A percentile compares a stretch with the other conserved stretches of the same genome.
phyloP scores from a whole-genome alignment of 2,797 vertebrate genomes.

The Artibeus jamaicensis region DNA sequence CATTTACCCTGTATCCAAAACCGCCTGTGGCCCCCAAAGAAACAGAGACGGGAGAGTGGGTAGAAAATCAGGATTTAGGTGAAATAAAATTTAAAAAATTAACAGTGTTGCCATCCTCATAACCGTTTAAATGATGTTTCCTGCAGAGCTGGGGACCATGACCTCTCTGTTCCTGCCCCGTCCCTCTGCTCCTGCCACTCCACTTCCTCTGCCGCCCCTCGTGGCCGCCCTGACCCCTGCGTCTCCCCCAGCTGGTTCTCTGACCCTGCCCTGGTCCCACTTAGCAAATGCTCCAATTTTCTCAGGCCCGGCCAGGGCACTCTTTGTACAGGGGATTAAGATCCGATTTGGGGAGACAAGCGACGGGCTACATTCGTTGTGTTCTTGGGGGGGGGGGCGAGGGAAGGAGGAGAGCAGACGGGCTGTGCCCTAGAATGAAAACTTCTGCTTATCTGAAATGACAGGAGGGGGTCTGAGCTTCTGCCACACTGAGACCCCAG shows the following conservation, averaged over 20 bases:
- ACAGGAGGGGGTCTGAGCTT: neutral
- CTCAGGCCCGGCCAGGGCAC: neutral
- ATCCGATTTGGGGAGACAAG: neutral
- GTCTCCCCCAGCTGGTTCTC: neutral
- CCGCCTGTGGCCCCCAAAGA: neutral
- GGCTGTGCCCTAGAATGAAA: neutral
- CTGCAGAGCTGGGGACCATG: too few species aligned
- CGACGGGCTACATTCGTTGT: neutral
- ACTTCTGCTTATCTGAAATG: neutral
- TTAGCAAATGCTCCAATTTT: slow-evolving; percentile 29
- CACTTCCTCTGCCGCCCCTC: neutral
- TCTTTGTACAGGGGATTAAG: neutral
- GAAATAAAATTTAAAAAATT: neutral
- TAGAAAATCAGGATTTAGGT: neutral
- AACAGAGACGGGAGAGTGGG: neutral
- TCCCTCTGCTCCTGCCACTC: too few species aligned
- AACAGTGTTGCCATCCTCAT: neutral
- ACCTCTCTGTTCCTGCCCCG: too few species aligned
- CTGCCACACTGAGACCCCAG: neutral
- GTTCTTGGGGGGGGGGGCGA: too few species aligned
- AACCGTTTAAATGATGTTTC: neutral
- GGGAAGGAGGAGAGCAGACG: neutral
- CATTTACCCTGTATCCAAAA: neutral
- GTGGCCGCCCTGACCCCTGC: accelerated
- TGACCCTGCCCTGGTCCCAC: neutral